phyloP scores from a whole-genome alignment of 2,797 vertebrate species.

The Schizopygopsis malacanthus region DNA sequence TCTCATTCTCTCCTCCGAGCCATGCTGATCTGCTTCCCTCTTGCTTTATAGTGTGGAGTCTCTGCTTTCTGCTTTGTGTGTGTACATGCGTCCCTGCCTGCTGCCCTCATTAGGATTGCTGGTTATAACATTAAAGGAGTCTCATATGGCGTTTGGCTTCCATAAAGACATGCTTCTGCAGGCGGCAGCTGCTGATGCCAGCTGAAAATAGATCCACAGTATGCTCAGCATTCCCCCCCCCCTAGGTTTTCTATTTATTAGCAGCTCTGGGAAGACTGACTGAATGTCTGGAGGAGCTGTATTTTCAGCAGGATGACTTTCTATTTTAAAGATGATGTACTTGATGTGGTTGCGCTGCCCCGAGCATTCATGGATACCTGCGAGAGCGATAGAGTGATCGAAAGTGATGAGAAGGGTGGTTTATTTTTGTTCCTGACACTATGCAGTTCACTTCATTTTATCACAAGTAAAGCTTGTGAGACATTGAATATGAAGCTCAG shows the following conservation, averaged over 20 bases:
- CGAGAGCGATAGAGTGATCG: constrained; percentile 20
- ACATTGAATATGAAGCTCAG: neutral
- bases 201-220: constrained; percentile 90
- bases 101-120: constrained; percentile 83
- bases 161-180: constrained; percentile 84
- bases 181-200: constrained; percentile 90
- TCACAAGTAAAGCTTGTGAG: neutral
- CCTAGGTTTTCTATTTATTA: constrained; percentile 86
- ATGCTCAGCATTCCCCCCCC: constrained; percentile 83
- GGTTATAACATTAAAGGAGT: constrained; percentile 84
- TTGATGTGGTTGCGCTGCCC: constrained; percentile 49
- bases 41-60: constrained; percentile 60
- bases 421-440: constrained; percentile 22
- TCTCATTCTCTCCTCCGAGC: constrained; percentile 70
- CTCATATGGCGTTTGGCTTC: constrained; percentile 82
- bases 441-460: constrained; percentile 1
- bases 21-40: neutral
- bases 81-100: constrained; percentile 29
- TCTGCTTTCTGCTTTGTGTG: constrained; percentile 69
- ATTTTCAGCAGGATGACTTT: constrained; percentile 78
- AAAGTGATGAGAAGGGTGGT: constrained; percentile 34
- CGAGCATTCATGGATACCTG: constrained; percentile 65
- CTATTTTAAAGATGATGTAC: constrained; percentile 46
- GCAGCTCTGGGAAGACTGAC: constrained; percentile 79
- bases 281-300: constrained; percentile 76